Percentiles rank a stretch among this genome's conserved stretches.
These are phyloP conservation scores for Patella ulyssiponensis DNA, from an alignment of 2,888 invertebrate species.

Conservation along the genomic window DNA sequence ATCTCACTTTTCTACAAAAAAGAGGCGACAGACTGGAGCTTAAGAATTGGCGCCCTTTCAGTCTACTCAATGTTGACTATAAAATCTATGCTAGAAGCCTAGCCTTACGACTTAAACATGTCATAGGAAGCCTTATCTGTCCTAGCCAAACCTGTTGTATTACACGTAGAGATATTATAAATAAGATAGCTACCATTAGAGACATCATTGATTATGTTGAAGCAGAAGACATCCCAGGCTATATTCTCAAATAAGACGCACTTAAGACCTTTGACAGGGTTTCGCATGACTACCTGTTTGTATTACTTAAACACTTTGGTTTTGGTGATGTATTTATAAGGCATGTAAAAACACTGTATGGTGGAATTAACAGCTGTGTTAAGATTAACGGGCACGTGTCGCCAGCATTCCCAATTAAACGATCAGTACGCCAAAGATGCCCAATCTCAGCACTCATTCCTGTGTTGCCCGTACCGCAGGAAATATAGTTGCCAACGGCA, in stretches of 20 bases:
- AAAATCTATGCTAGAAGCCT: constrained; percentile 44
- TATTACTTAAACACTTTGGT: constrained; percentile 37
- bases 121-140: constrained; percentile 35
- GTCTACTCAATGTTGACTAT: constrained; percentile 42
- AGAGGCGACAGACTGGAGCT: constrained; percentile 25
- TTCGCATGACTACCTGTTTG: constrained; percentile 38
- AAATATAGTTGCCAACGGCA: no score
- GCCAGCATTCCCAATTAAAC: constrained; percentile 6
- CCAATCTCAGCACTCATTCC: neutral
- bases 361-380: constrained; percentile 35
- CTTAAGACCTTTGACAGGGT: constrained; percentile 49
- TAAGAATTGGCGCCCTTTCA: constrained; percentile 46
- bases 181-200: constrained; percentile 41
- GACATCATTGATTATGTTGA: constrained; percentile 42
- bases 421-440: neutral
- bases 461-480: neutral
- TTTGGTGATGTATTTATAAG: constrained; percentile 40
- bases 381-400: constrained; percentile 40
- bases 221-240: constrained; percentile 34
- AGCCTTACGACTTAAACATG: constrained; percentile 32
- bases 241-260: constrained; percentile 44
- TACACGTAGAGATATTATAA: constrained; percentile 41
- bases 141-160: constrained; percentile 44
- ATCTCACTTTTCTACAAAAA: constrained; percentile 43
- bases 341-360: constrained; percentile 43